Base-by-base conservation (phyloP, 1,140 invertebrate genomes). In the Eciton burchellii region DNA sequence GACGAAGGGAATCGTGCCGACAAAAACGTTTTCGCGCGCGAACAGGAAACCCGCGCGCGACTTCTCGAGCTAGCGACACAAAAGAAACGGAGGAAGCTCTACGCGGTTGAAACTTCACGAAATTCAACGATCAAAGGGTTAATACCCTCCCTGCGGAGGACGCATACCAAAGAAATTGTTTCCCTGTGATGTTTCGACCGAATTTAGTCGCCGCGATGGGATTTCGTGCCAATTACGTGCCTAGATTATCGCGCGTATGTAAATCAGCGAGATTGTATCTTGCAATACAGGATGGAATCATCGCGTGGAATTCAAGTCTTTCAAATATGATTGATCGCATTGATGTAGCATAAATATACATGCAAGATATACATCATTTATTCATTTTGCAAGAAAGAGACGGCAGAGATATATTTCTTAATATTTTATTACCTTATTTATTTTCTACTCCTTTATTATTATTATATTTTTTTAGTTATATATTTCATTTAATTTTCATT, bases 71-170 rank as follows among this genome's bases (percentile, higher is more conserved):
- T 77, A 43, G 19, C 8, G 45, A 57, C 49, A 70, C 56, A 79
- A 82, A 76, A 60, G 70, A 62, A 57, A 12, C n/a, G 54, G 9
- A 82, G 41, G 87, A 87, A 88, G 87, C 86, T 73, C 41, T 89
- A 84, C 35, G 12, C 35, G 43, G 24, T 54, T 41, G 47, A 77
- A 86, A 88, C 76, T 88, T 88, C 2, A 49, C 45, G 66, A 89
- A 84, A 89, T 81, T 88, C 63, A 52, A 45, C 62, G 73, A 19
- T 83, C 74, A 88, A 88, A 88, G 83, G 81, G 70, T 47, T 81
- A 82, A 82, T 73, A 43, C 56, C 1, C 56, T 43, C 77, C 68
- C 52, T 41, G 47, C 41, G 49, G 72, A 65, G 62, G 21, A 43
- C 29, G 66, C 16, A 43, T 56, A 24, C 19, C 29, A 11, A 88